Conservation (phyloP, 2,113 vertebrate species). For the Peucedramus taeniatus region DNA sequence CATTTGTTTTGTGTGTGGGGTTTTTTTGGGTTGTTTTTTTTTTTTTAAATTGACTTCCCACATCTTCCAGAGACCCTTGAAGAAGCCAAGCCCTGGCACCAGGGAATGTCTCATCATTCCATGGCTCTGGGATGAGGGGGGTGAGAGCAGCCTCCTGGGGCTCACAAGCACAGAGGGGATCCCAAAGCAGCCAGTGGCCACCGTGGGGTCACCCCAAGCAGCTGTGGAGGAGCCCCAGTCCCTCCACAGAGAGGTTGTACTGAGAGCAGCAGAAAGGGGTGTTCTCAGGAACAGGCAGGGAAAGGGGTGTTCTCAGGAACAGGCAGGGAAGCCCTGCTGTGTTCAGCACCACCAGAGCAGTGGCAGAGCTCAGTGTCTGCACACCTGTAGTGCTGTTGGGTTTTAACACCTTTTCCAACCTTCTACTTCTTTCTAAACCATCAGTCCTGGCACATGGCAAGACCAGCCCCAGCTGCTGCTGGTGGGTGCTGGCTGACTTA, state of each 20-base stretch:
- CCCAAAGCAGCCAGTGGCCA: rapidly evolving
- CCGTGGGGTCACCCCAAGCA: rapidly evolving
- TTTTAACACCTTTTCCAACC: neutral
- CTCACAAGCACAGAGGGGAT: rapidly evolving
- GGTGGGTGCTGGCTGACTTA: neutral
- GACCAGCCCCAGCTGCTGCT: neutral
- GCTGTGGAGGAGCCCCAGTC: neutral
- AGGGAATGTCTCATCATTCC: rapidly evolving
- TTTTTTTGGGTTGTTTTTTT: too few relatives aligned
- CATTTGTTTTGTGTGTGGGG: too few relatives aligned
- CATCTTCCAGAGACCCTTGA: neutral
- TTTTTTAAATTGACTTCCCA: neutral
- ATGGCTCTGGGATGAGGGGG: neutral
- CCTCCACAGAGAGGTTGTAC: neutral
- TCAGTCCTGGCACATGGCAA: neutral
- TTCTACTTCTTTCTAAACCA: neutral
- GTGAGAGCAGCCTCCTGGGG: neutral
- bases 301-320: neutral
- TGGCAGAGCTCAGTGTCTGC: neutral
- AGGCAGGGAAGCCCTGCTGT: neutral
- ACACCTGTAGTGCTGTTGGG: too few relatives aligned
- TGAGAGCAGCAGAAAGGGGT: neutral
- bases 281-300: neutral
- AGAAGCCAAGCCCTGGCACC: neutral
- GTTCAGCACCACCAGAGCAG: too few relatives aligned